phyloP scores from a whole-genome alignment of 2,888 invertebrate genomes.

The Cyclophora punctaria region DNA sequence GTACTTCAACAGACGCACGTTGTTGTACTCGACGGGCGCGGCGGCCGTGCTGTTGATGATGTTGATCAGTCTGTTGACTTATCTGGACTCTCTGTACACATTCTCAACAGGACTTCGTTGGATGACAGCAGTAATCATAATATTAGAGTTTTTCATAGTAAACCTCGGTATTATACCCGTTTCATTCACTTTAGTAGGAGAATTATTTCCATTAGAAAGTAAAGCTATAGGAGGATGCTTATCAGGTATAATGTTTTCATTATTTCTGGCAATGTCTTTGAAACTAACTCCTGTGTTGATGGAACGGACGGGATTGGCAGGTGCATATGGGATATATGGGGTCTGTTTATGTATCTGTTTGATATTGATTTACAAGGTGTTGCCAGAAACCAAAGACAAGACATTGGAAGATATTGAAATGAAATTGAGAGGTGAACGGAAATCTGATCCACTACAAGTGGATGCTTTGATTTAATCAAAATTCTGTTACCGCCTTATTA shows the following conservation, averaged over 20 bases:
- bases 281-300: slow-evolving; percentile 35
- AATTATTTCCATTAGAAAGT: slow-evolving; percentile 37
- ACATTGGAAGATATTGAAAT: slow-evolving; percentile 37
- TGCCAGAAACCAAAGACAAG: slow-evolving; percentile 42
- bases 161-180: slow-evolving; percentile 31
- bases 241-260: slow-evolving; percentile 30
- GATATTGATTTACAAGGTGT: slow-evolving; percentile 23
- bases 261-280: slow-evolving; percentile 25
- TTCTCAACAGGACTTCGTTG: slow-evolving; percentile 15
- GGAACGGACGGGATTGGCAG: slow-evolving; percentile 23
- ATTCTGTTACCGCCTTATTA: no score
- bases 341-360: slow-evolving; percentile 22
- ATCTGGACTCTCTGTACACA: slow-evolving; percentile 19
- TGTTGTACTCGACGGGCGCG: slow-evolving; percentile 27
- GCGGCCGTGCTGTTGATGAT: slow-evolving; percentile 26
- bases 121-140: slow-evolving; percentile 27
- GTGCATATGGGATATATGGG: slow-evolving; percentile 31
- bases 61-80: slow-evolving; percentile 20
- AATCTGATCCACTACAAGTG: no score
- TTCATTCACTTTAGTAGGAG: slow-evolving; percentile 27
- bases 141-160: slow-evolving; percentile 26
- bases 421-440: slow-evolving; percentile 20
- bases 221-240: slow-evolving; percentile 29
- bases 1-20: slow-evolving; percentile 24
- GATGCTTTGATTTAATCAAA: no score